These are phyloP conservation scores for Lonchura striata DNA, from an alignment of 2,113 vertebrate genomes.

Conservation along the genomic window DNA sequence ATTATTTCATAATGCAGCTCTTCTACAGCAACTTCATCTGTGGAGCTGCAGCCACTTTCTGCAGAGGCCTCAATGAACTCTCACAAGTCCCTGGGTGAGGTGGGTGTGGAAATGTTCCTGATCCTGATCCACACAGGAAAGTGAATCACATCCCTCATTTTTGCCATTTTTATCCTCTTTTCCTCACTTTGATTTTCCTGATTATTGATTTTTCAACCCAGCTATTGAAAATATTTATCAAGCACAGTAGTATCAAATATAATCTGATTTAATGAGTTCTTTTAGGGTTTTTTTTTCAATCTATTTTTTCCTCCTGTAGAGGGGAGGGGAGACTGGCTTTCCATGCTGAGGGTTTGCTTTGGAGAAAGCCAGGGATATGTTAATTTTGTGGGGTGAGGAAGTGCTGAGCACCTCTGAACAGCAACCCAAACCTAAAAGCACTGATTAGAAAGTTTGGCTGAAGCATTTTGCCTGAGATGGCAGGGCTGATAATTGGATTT, in stretches of 20 bases:
- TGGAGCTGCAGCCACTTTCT: conserved; percentile 7
- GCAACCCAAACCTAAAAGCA: not conserved
- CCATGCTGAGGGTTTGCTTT: not conserved
- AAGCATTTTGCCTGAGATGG: not conserved
- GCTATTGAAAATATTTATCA: not conserved
- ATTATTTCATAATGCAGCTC: not conserved
- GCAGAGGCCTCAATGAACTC: not conserved
- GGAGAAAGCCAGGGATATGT: not conserved
- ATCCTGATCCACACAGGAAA: not conserved
- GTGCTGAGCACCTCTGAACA: not conserved
- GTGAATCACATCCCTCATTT: not conserved
- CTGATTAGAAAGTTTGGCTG: conserved; percentile 6
- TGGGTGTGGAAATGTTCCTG: not conserved
- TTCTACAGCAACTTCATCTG: not conserved
- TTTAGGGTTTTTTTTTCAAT: not conserved
- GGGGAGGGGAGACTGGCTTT: not conserved
- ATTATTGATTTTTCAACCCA: not conserved
- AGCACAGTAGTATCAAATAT: not conserved
- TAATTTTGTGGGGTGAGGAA: not conserved
- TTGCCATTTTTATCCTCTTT: not conserved
- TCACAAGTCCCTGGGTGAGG: not conserved
- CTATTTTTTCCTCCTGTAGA: not conserved
- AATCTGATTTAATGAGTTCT: not conserved
- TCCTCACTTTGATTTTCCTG: not conserved
- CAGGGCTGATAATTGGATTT: conserved; percentile 40